These are phyloP conservation scores for Aurelia sp. DNA, from an alignment of 30 jellyfish, hydroid and myxozoan species.

Conservation along the genomic window DNA sequence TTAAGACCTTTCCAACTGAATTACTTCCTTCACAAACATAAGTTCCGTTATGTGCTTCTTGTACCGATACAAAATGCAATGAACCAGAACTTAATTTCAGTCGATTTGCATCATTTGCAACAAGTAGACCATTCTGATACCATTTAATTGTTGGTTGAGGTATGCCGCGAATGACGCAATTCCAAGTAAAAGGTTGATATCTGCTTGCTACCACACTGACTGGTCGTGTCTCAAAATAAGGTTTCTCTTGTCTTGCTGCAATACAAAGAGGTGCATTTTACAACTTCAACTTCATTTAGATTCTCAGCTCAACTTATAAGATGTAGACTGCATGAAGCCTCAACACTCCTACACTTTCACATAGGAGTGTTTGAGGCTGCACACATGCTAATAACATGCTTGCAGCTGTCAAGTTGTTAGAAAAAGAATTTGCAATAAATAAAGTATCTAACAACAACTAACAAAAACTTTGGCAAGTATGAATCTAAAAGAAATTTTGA, in stretches of 20 bases:
- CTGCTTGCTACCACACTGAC: constrained; percentile 35
- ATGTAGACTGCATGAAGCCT: too few species aligned
- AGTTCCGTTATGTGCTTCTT: constrained; percentile 41
- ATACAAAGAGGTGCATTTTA: background rate
- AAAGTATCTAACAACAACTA: too few species aligned
- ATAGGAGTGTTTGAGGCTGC: too few species aligned
- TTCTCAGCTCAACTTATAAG: background rate
- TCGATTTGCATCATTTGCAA: constrained; percentile 30
- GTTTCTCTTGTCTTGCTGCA: constrained; percentile 62
- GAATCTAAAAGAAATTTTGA: too few species aligned
- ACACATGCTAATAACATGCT: too few species aligned
- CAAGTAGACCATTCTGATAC: constrained; percentile 43
- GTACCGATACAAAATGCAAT: constrained; percentile 48
- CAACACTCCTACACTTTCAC: too few species aligned
- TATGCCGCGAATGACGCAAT: constrained; percentile 65
- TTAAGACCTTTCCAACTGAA: constrained; percentile 47
- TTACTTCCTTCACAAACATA: constrained; percentile 76
- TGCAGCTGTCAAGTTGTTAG: too few species aligned
- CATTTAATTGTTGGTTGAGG: constrained; percentile 74
- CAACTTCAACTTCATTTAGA: background rate
- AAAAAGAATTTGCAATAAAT: too few species aligned
- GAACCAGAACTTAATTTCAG: constrained; percentile 44
- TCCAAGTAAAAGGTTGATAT: constrained; percentile 48
- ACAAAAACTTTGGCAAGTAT: too few species aligned
- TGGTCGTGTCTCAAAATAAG: constrained; percentile 79